phyloP scores from a whole-genome alignment of 2,797 vertebrate species.

The Uromys caudimaculatus region DNA sequence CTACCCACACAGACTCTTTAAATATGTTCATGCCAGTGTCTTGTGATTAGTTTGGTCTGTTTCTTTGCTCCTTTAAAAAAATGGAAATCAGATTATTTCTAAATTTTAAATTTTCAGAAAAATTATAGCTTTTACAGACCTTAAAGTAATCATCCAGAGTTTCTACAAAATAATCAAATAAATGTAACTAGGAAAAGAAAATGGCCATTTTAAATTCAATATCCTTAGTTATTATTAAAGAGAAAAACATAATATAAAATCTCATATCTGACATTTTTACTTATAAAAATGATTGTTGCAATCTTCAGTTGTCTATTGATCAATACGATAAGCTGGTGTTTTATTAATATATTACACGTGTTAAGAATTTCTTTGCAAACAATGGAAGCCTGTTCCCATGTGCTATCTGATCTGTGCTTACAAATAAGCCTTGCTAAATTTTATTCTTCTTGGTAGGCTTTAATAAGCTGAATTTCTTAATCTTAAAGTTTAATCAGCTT shows the following conservation, averaged over 20 bases:
- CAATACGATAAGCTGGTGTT: slow-evolving; percentile 52
- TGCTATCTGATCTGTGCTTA: slow-evolving; percentile 63
- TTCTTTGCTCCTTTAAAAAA: slow-evolving; percentile 64
- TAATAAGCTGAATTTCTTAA: slow-evolving; percentile 68
- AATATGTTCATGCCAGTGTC: slow-evolving; percentile 36
- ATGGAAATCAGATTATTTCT: slow-evolving; percentile 57
- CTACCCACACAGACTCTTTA: slow-evolving; percentile 29
- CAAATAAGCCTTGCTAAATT: slow-evolving; percentile 63
- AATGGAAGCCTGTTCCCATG: slow-evolving; percentile 50
- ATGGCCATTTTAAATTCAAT: slow-evolving; percentile 54
- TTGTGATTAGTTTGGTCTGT: slow-evolving; percentile 57
- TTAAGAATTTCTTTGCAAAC: slow-evolving; percentile 66
- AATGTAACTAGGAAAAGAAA: slow-evolving; percentile 49
- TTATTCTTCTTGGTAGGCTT: slow-evolving; percentile 55
- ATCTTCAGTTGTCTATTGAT: slow-evolving; percentile 54
- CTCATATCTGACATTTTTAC: slow-evolving; percentile 54
- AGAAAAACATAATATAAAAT: slow-evolving; percentile 55
- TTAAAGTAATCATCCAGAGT: slow-evolving; percentile 53
- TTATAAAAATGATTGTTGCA: slow-evolving; percentile 47
- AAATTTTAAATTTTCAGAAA: slow-evolving; percentile 73
- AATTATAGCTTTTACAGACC: slow-evolving; percentile 63
- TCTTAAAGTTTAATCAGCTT: slow-evolving; percentile 69
- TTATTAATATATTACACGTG: slow-evolving; percentile 41
- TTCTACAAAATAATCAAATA: slow-evolving; percentile 61
- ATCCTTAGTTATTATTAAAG: slow-evolving; percentile 51